A percentile compares a stretch with the other conserved stretches of the same genome.
phyloP scores from a whole-genome alignment of 2,888 invertebrate species.

The Caenorhabditis becei region DNA sequence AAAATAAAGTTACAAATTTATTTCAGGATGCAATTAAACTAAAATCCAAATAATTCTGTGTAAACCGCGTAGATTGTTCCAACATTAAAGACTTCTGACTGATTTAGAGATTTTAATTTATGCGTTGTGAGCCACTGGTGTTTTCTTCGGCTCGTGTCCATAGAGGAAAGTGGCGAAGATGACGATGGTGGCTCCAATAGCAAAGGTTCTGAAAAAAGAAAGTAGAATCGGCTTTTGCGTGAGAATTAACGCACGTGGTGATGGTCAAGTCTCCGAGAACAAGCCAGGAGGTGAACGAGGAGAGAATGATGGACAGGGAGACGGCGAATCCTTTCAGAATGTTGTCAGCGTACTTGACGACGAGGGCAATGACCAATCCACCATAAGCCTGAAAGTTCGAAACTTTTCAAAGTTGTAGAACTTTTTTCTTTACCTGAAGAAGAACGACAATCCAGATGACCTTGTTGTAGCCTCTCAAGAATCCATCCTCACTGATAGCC shows the following conservation, averaged over 20 bases:
- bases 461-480: constrained; percentile 84
- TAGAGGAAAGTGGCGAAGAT: constrained; percentile 84
- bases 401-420: constrained; percentile 3
- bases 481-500: constrained; percentile 82
- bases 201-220: constrained; percentile 82
- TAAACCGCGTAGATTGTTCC: neutral
- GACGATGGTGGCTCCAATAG: constrained; percentile 83
- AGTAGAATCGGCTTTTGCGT: too few relatives aligned
- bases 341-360: constrained; percentile 85
- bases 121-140: constrained; percentile 40
- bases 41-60: neutral
- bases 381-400: constrained; percentile 83
- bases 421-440: constrained; percentile 83
- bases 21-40: constrained; percentile 3
- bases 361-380: constrained; percentile 84
- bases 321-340: constrained; percentile 85
- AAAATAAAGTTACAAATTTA: neutral
- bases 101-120: neutral
- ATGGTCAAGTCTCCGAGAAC: constrained; percentile 83
- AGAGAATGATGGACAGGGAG: constrained; percentile 84
- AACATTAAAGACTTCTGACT: neutral
- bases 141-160: constrained; percentile 78
- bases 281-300: constrained; percentile 83
- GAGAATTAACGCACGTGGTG: constrained; percentile 79
- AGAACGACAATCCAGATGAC: constrained; percentile 83